A percentile compares a stretch with the other conserved stretches of the same genome.
Evolutionary conservation across 2,797 vertebrate genomes (phyloP).

Genomic region (Pseudopleuronectes americanus): DNA sequence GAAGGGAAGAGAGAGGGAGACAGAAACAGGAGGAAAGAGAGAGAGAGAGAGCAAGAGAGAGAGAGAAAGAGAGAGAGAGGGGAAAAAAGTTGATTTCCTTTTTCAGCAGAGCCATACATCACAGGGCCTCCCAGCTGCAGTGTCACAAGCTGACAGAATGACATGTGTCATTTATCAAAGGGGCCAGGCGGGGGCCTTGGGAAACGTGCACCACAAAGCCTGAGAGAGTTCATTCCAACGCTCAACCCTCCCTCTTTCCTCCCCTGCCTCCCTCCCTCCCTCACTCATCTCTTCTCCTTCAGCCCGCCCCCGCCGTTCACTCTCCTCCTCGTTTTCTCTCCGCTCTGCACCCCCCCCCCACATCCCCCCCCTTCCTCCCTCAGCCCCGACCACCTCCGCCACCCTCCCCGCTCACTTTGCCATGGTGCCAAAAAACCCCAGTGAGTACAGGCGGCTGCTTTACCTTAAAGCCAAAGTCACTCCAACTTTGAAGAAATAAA

Average conservation of each 20-base stretch:
- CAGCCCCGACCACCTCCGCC: slow-evolving; percentile 54
- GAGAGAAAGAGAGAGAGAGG: slow-evolving; percentile 33
- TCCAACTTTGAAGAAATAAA: slow-evolving; percentile 45
- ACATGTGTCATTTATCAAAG: slow-evolving; percentile 99
- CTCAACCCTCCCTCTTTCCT: slow-evolving; percentile 85
- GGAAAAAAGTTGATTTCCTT: slow-evolving; percentile 95
- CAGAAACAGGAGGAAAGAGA: slow-evolving; percentile 16
- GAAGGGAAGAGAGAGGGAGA: slow-evolving; percentile 59
- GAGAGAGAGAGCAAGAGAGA: slow-evolving; percentile 38
- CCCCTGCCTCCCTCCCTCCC: slow-evolving; percentile 40
- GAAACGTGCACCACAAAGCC: slow-evolving; percentile 97
- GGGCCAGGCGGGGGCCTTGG: slow-evolving; percentile 97
- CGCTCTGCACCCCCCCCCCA: slow-evolving; percentile 18
- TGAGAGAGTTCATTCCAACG: slow-evolving; percentile 96
- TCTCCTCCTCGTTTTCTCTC: slow-evolving; percentile 68
- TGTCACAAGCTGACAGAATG: slow-evolving; percentile 99
- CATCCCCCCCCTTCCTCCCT: slow-evolving; percentile 15
- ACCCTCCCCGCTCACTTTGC: slow-evolving; percentile 86
- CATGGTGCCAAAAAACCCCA: slow-evolving; percentile 89
- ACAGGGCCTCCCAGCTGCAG: slow-evolving; percentile 96
- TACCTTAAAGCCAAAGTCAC: slow-evolving; percentile 46
- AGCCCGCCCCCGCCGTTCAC: slow-evolving; percentile 73
- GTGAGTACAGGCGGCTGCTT: slow-evolving; percentile 41
- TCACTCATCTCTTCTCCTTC: slow-evolving; percentile 72
- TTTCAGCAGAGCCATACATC: slow-evolving; percentile 96